Percentiles rank a stretch among this genome's conserved stretches.
Conservation (phyloP, 2,888 invertebrate genomes). For the Chromoteleia sp. region DNA sequence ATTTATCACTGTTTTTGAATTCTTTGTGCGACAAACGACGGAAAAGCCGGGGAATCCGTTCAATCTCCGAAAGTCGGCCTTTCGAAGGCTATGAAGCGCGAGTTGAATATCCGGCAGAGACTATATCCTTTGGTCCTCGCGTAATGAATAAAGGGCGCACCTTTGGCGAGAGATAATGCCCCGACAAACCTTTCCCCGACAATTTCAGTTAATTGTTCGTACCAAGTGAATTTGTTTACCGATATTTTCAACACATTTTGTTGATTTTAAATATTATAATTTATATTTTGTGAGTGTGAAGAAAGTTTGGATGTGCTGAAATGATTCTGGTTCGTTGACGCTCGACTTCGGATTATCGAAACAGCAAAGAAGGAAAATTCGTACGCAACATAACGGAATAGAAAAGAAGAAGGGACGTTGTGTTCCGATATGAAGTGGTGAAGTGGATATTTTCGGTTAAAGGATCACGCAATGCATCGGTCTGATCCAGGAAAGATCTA, state of each 20-base stretch:
- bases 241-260: no score
- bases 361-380: not conserved
- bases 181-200: not conserved
- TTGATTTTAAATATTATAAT: no score
- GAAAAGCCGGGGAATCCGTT: slow-evolving; percentile 22
- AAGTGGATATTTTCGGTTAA: slow-evolving; percentile 31
- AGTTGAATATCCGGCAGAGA: not conserved
- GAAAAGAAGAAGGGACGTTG: no score
- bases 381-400: no score
- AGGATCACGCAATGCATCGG: no score
- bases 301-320: not conserved
- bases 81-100: not conserved
- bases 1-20: slow-evolving; percentile 35
- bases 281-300: not conserved
- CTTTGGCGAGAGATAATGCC: not conserved
- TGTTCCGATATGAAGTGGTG: slow-evolving; percentile 44
- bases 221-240: not conserved
- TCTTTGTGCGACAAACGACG: slow-evolving; percentile 29
- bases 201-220: not conserved
- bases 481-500: not conserved
- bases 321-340: slow-evolving; percentile 27
- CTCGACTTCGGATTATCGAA: slow-evolving; percentile 2
- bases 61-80: slow-evolving; percentile 19
- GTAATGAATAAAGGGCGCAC: slow-evolving; percentile 15
- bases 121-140: slow-evolving; percentile 15